Conservation (phyloP, 2,888 invertebrate genomes). For the Hydriomena furcata region DNA sequence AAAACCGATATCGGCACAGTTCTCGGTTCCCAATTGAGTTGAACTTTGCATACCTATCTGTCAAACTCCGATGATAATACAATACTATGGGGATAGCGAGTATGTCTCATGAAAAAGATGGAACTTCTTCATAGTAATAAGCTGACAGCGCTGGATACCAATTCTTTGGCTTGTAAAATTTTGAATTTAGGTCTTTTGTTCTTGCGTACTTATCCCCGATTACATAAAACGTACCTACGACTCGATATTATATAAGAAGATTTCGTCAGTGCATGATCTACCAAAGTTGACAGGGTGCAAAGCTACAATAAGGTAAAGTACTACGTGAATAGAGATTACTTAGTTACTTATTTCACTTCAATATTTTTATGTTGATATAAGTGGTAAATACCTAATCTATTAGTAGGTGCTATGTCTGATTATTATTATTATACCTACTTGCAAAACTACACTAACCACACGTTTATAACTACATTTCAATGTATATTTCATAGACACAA, state of each 20-base stretch:
- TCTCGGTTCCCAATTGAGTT: too few relatives aligned
- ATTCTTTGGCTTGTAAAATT: too few relatives aligned
- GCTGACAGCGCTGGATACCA: too few relatives aligned
- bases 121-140: too few relatives aligned
- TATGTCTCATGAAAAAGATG: too few relatives aligned
- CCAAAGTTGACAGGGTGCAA: conserved; percentile 52
- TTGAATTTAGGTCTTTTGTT: too few relatives aligned
- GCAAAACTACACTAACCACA: conserved; percentile 13
- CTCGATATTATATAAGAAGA: conserved; percentile 1
- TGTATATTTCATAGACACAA: conserved; percentile 14
- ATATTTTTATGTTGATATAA: conserved; percentile 38
- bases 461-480: conserved; percentile 7
- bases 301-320: conserved; percentile 59
- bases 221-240: neutral
- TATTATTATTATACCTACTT: conserved; percentile 9
- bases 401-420: conserved; percentile 1
- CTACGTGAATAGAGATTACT: conserved; percentile 56
- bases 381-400: conserved; percentile 5
- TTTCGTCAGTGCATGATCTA: conserved; percentile 38
- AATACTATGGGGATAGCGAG: too few relatives aligned
- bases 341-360: conserved; percentile 33
- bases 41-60: too few relatives aligned
- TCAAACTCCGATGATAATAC: too few relatives aligned
- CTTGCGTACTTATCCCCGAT: too few relatives aligned
- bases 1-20: too few relatives aligned